These are phyloP conservation scores for Leucophenga varia DNA, from an alignment of 1,140 invertebrate genomes.

Conservation along the genomic window DNA sequence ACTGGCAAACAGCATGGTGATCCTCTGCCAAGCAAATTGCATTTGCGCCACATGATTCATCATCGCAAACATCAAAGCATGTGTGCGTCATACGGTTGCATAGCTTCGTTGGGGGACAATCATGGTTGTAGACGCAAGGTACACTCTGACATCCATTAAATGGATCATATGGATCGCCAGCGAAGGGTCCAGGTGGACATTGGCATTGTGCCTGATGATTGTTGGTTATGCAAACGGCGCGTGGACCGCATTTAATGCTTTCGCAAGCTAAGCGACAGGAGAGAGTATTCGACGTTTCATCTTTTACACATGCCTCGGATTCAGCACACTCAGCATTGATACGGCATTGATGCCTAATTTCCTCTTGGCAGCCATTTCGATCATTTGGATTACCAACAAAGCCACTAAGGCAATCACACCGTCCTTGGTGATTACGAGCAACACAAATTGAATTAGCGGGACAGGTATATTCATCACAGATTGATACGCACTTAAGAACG, in stretches of 20 bases:
- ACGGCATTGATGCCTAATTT: slow-evolving; percentile 72
- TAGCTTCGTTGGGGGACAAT: slow-evolving; percentile 74
- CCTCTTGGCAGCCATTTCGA: slow-evolving; percentile 75
- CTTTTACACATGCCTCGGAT: slow-evolving; percentile 69
- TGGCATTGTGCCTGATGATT: slow-evolving; percentile 87
- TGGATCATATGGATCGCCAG: slow-evolving; percentile 79
- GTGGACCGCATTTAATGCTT: slow-evolving; percentile 75
- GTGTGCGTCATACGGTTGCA: slow-evolving; percentile 80
- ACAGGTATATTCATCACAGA: slow-evolving; percentile 79
- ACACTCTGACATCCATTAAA: slow-evolving; percentile 74
- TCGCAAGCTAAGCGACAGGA: slow-evolving; percentile 77
- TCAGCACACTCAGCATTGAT: slow-evolving; percentile 80
- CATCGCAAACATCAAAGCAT: slow-evolving; percentile 78
- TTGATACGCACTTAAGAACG: slow-evolving; percentile 76
- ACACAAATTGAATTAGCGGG: slow-evolving; percentile 79
- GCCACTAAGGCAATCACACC: slow-evolving; percentile 77
- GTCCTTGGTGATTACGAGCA: slow-evolving; percentile 70
- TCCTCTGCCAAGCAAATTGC: slow-evolving; percentile 85
- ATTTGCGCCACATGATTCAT: slow-evolving; percentile 81
- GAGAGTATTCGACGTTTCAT: slow-evolving; percentile 53
- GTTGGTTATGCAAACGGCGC: slow-evolving; percentile 81
- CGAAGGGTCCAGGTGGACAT: slow-evolving; percentile 79
- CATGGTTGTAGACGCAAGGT: slow-evolving; percentile 81
- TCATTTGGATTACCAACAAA: slow-evolving; percentile 87
- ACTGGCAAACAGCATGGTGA: slow-evolving; percentile 78